These are phyloP conservation scores for Holotrichia oblita DNA, from an alignment of 1,140 invertebrate genomes.

Conservation along the genomic window DNA sequence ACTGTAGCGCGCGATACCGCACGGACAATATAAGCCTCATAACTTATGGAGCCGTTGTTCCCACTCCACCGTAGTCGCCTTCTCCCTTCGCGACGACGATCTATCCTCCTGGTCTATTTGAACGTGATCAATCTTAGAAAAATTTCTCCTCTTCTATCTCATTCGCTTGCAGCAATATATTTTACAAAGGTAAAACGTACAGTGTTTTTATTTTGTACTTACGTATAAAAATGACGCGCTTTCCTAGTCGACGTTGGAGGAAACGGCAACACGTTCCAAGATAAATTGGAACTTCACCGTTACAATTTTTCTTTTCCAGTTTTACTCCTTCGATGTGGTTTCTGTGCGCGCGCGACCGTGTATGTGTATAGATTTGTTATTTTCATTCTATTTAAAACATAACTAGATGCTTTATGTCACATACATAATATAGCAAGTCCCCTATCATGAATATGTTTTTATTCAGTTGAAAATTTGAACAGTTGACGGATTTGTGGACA, in stretches of 20 bases:
- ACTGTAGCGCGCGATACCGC: conserved; percentile 38
- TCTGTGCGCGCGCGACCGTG: background rate
- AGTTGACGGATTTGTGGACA: too few species aligned
- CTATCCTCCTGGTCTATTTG: conserved; percentile 22
- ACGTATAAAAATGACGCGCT: conserved; percentile 29
- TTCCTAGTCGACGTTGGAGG: background rate
- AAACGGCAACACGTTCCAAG: background rate
- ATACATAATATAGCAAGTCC: too few species aligned
- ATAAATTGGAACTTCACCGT: background rate
- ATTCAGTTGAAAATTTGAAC: too few species aligned
- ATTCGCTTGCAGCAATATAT: background rate
- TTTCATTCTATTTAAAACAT: too few species aligned
- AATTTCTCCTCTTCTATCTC: conserved; percentile 17
- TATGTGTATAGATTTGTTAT: background rate
- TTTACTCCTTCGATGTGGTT: background rate
- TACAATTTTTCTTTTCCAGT: conserved; percentile 1
- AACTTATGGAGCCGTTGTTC: conserved; percentile 42
- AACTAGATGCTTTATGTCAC: too few species aligned
- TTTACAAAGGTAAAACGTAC: background rate
- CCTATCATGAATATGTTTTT: too few species aligned
- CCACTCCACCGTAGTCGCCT: background rate
- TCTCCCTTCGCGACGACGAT: conserved; percentile 19
- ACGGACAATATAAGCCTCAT: conserved; percentile 46
- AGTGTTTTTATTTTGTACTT: conserved; percentile 13
- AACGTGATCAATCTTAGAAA: conserved; percentile 34